phyloP scores from a whole-genome alignment of 2,888 invertebrate genomes.

The Allolobophora icterica region DNA sequence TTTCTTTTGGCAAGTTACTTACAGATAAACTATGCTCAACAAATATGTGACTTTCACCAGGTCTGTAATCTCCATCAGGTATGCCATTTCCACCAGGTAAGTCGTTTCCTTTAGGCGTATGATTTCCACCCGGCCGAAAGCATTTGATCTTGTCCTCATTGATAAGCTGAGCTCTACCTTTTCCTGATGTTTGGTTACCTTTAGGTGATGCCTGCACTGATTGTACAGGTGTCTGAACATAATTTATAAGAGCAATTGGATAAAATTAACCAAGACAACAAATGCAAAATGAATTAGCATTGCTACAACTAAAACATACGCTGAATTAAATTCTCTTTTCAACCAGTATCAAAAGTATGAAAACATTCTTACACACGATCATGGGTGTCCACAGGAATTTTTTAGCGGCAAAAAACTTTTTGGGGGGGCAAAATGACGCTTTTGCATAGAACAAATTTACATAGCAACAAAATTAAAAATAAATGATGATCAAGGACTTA shows the following conservation, averaged over 20 bases:
- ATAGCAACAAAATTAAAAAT: no score
- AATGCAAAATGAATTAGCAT: neutral
- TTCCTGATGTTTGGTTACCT: neutral
- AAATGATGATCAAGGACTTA: no score
- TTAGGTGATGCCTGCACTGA: neutral
- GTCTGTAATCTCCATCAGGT: no score
- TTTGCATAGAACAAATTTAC: no score
- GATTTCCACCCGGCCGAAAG: neutral
- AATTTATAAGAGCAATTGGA: neutral
- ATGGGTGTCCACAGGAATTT: no score
- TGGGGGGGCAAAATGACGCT: no score
- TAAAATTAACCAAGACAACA: neutral
- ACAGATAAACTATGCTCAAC: neutral
- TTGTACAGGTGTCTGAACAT: neutral
- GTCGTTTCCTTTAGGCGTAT: neutral
- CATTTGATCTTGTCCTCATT: neutral
- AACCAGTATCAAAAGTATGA: neutral
- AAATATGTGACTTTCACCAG: neutral
- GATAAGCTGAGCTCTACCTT: neutral
- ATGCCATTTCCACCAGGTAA: neutral
- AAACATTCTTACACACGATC: neutral
- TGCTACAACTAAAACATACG: neutral
- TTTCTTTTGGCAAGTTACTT: no score
- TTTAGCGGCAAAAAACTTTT: no score
- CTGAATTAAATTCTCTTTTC: neutral